phyloP scores from a whole-genome alignment of 2,888 invertebrate species.

The Leucophenga maculata region DNA sequence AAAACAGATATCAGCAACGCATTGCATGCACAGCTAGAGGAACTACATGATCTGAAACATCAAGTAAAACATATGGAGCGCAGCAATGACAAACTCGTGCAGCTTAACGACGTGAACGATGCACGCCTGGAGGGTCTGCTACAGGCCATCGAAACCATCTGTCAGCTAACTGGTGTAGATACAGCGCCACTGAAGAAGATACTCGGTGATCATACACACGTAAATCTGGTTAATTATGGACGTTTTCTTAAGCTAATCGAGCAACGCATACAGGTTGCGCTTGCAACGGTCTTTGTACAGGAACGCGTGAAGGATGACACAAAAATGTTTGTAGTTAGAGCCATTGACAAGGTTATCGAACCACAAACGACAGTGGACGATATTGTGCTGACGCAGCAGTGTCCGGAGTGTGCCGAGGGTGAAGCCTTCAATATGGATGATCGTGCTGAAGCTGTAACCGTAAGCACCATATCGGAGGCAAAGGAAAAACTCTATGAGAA shows the following conservation, averaged over 20 bases:
- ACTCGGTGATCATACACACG: slow-evolving; percentile 75
- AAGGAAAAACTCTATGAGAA: slow-evolving; percentile 67
- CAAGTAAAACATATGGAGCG: slow-evolving; percentile 52
- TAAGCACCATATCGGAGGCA: slow-evolving; percentile 54
- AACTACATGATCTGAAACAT: slow-evolving; percentile 53
- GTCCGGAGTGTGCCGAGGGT: slow-evolving; percentile 71
- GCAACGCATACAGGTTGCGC: slow-evolving; percentile 73
- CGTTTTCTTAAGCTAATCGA: slow-evolving; percentile 75
- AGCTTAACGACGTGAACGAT: slow-evolving; percentile 50
- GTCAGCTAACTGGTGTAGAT: slow-evolving; percentile 74
- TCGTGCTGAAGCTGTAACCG: slow-evolving; percentile 58
- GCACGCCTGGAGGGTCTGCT: slow-evolving; percentile 55
- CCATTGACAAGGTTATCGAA: slow-evolving; percentile 62
- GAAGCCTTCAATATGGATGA: slow-evolving; percentile 71
- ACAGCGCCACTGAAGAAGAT: slow-evolving; percentile 73
- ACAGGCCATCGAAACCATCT: slow-evolving; percentile 59
- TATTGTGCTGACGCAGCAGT: slow-evolving; percentile 70
- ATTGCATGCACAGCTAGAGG: slow-evolving; percentile 58
- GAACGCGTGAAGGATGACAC: slow-evolving; percentile 57
- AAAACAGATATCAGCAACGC: slow-evolving; percentile 41
- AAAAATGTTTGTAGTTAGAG: slow-evolving; percentile 59
- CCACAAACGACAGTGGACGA: slow-evolving; percentile 74
- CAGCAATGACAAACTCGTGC: slow-evolving; percentile 48
- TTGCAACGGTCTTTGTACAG: slow-evolving; percentile 73
- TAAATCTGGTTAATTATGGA: slow-evolving; percentile 75